Conservation (phyloP, 35 echinoderm and acorn worm species). For the Ophiothrix spiculata region DNA sequence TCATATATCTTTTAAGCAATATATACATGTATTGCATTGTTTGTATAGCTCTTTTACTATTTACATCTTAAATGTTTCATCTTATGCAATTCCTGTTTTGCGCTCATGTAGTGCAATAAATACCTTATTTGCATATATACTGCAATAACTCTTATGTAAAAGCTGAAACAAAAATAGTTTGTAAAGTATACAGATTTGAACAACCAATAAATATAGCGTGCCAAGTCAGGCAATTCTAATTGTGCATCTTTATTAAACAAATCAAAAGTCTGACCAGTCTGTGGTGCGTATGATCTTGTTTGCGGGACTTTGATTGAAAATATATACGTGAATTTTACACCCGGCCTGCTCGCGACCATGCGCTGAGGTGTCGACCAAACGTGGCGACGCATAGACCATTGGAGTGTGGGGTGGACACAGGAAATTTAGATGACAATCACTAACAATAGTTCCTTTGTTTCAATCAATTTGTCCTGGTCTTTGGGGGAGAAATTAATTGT, state of each 20-base stretch:
- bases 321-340: slow-evolving; percentile 16
- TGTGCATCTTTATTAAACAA: not conserved
- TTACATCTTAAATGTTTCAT: no score
- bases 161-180: no score
- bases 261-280: not conserved
- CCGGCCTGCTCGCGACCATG: not conserved
- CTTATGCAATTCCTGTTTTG: no score
- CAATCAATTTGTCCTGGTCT: not conserved
- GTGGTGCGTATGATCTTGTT: not conserved
- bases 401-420: not conserved
- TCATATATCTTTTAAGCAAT: no score
- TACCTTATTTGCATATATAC: no score
- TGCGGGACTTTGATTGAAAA: slow-evolving; percentile 5
- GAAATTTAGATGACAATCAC: no score
- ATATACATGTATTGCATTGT: no score
- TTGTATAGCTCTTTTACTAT: no score
- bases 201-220: not conserved
- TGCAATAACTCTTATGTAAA: no score
- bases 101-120: no score
- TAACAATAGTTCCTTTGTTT: not conserved
- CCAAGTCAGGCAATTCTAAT: not conserved
- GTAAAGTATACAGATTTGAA: no score
- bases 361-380: not conserved
- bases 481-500: no score
- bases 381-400: not conserved